These are phyloP conservation scores for Oligia latruncula DNA, from an alignment of 2,888 invertebrate species.

Conservation along the genomic window DNA sequence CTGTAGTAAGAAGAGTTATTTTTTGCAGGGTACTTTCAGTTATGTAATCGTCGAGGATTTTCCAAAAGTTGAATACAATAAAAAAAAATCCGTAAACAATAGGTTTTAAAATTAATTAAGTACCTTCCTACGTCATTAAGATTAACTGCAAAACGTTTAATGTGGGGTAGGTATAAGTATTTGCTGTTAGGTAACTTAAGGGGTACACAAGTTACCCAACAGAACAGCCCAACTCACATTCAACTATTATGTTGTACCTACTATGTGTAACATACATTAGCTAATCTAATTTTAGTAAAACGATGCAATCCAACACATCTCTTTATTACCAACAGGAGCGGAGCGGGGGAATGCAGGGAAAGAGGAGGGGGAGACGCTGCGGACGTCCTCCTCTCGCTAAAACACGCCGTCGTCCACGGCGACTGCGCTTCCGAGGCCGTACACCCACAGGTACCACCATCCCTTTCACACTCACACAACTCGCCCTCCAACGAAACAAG, in stretches of 20 bases:
- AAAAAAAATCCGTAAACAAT: not conserved
- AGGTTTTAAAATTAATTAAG: not conserved
- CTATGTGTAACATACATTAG: not conserved
- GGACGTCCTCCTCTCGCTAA: constrained; percentile 96
- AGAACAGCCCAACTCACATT: not conserved
- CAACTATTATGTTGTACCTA: not conserved
- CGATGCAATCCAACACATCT: constrained; percentile 46
- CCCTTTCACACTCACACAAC: constrained; percentile 66
- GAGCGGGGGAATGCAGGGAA: constrained; percentile 89
- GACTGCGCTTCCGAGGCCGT: constrained; percentile 89
- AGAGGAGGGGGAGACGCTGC: constrained; percentile 93
- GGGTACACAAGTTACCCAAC: not conserved
- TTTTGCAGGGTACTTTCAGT: too few relatives aligned
- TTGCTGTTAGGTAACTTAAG: not conserved
- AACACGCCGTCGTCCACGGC: constrained; percentile 96
- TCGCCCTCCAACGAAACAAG: constrained; percentile 42
- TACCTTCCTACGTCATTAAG: not conserved
- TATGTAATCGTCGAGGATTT: not conserved
- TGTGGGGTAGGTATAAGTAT: not conserved
- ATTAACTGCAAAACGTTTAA: not conserved
- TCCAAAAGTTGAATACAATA: too few relatives aligned
- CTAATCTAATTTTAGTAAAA: constrained; percentile 44
- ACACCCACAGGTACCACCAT: constrained; percentile 88
- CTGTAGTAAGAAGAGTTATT: too few relatives aligned
- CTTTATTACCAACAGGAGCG: constrained; percentile 79